phyloP scores from a whole-genome alignment of 2,797 vertebrate species.

The Peromyscus attwateri region DNA sequence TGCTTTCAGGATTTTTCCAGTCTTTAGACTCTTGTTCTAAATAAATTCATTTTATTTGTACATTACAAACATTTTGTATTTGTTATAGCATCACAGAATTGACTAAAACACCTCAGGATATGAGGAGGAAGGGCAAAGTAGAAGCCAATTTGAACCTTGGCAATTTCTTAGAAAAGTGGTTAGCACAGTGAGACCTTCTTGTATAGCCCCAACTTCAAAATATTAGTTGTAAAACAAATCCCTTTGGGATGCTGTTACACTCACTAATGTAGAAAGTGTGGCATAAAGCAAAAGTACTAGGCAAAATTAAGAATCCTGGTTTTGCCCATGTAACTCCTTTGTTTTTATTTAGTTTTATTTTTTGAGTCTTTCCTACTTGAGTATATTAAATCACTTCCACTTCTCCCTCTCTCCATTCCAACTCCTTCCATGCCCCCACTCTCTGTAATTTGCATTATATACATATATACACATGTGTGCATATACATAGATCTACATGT shows the following conservation, averaged over 20 bases:
- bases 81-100: neutral
- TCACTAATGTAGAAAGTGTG: neutral
- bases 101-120: neutral
- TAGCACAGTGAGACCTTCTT: no score
- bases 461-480: neutral
- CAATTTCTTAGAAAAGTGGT: neutral
- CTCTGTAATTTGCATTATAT: neutral
- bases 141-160: neutral
- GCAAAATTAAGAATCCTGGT: neutral
- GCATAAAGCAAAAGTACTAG: neutral
- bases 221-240: neutral
- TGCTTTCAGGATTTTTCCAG: neutral
- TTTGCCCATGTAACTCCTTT: neutral
- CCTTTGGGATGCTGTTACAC: neutral
- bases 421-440: neutral
- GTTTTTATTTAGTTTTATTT: neutral
- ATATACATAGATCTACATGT: neutral
- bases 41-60: neutral
- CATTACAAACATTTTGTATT: neutral
- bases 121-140: neutral
- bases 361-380: neutral
- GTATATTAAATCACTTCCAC: neutral
- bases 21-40: neutral
- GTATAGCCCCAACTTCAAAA: accelerated
- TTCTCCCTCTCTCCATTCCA: neutral